Evolutionary conservation across 1,140 invertebrate genomes (phyloP).

Genomic region (Chymomyza costata): DNA sequence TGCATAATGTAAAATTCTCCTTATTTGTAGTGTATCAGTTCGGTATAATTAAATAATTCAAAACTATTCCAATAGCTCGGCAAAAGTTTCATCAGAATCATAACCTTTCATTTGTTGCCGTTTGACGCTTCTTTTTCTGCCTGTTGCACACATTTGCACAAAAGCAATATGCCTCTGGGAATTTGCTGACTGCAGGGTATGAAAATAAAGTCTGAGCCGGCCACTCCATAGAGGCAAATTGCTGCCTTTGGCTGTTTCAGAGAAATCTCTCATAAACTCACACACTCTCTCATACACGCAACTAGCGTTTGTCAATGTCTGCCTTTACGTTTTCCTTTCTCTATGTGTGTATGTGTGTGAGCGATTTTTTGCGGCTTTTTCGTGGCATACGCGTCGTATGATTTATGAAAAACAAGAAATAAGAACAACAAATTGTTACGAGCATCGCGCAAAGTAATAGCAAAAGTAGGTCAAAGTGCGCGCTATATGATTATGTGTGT

Average conservation of each 20-base stretch:
- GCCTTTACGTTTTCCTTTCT: conserved; percentile 7
- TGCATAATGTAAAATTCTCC: too few species aligned
- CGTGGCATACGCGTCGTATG: conserved; percentile 48
- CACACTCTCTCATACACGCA: conserved; percentile 6
- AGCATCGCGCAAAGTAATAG: conserved; percentile 11
- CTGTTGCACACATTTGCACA: conserved; percentile 1
- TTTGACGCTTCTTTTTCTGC: too few species aligned
- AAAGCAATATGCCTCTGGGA: too few species aligned
- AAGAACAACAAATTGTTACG: too few species aligned
- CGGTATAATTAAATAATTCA: too few species aligned
- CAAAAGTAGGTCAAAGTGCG: conserved; percentile 54
- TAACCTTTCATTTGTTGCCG: too few species aligned
- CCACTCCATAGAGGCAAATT: conserved; percentile 18
- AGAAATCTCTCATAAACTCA: conserved; percentile 12
- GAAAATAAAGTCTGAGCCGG: conserved; percentile 7
- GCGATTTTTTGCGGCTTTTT: conserved; percentile 53
- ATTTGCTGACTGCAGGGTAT: neutral
- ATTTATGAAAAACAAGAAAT: conserved; percentile 61
- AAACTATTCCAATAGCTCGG: too few species aligned
- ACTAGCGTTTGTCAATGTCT: conserved; percentile 19
- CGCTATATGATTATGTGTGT: conserved; percentile 22
- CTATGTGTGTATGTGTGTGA: conserved; percentile 12
- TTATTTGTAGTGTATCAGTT: too few species aligned
- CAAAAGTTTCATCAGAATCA: too few species aligned
- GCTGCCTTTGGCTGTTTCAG: conserved; percentile 15